Evolutionary conservation across 2,797 vertebrate genomes (phyloP), one percentile per base, ranked within the genome.

Genomic region (Ficedula albicollis): DNA sequence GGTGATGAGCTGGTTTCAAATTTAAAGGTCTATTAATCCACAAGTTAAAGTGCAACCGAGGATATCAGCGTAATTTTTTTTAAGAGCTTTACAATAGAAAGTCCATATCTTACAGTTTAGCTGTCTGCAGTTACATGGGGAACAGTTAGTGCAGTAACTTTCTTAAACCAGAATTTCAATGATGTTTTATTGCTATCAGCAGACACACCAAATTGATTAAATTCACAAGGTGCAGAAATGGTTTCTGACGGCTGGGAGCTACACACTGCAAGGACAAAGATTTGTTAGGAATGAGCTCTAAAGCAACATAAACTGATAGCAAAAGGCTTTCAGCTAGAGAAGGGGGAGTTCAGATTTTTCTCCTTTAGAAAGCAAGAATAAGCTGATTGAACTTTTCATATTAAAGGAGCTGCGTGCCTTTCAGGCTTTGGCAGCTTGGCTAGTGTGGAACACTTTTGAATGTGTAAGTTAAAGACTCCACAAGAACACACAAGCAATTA

Each of bases 141-240:
- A 93, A 34, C 17, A 81, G 68, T 87, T 91, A 93, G 46, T 52
- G 15, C 66, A 66, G 79, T 78, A 89, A 76, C 32, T 67, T 87
- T 55, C 89, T 78, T 69, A 87, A 94, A 87, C 48, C 32, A 92
- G 89, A 92, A 92, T 89, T 96, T 95, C 84, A 80, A 23, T 78
- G 43, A 62, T 44, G 48, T 51, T 97, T 89, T 94, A 92, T 91
- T 89, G 81, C 79, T 93, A 96, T 93, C 62, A 89, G 82, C 51
- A 84, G 76, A 84, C 73, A 56, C n/a, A 41, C n/a, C 1, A 5
- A 84, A 75, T 9, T 94, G 89, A 97, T 91, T 94, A 93, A 95
- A 95, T 85, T 93, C 77, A 74, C 72, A 87, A 58, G 75, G 58
- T 83, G 55, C 36, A 63, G 48, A 84, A 88, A 94, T 88, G 34